A percentile compares a stretch with the other conserved stretches of the same genome.
phyloP scores from a whole-genome alignment of 1,140 invertebrate genomes.

The Cyclargus thomasi region DNA sequence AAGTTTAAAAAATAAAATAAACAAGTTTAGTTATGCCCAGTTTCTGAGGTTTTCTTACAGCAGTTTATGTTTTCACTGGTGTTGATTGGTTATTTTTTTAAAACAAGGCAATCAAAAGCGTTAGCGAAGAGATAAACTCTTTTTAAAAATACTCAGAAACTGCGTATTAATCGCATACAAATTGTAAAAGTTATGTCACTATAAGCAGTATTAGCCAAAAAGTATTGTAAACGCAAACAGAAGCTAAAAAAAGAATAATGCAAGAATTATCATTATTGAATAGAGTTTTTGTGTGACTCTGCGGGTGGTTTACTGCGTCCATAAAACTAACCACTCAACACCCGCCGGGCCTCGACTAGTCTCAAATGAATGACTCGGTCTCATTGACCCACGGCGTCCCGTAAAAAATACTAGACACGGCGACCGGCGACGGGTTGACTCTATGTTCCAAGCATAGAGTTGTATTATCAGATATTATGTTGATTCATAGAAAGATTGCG shows the following conservation, averaged over 20 bases:
- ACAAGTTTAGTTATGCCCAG: too few species aligned
- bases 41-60: too few species aligned
- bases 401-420: constrained; percentile 11
- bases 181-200: neutral
- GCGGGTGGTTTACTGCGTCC: constrained; percentile 58
- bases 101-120: too few species aligned
- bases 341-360: constrained; percentile 27
- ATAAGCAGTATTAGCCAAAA: neutral
- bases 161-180: neutral
- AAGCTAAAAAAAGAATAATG: neutral
- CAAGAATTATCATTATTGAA: neutral
- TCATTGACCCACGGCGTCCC: constrained; percentile 38
- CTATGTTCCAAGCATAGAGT: too few species aligned
- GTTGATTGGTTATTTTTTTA: too few species aligned
- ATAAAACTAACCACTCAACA: constrained; percentile 55
- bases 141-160: too few species aligned
- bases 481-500: too few species aligned
- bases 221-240: neutral
- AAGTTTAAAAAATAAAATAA: too few species aligned
- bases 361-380: constrained; percentile 30
- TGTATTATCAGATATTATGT: too few species aligned
- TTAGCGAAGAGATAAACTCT: too few species aligned
- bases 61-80: too few species aligned
- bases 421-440: neutral
- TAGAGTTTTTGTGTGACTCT: constrained; percentile 28